A percentile compares a stretch with the other conserved stretches of the same genome.
These are phyloP conservation scores for Recurvirostra avosetta DNA, from an alignment of 2,113 vertebrate genomes.

Conservation along the genomic window DNA sequence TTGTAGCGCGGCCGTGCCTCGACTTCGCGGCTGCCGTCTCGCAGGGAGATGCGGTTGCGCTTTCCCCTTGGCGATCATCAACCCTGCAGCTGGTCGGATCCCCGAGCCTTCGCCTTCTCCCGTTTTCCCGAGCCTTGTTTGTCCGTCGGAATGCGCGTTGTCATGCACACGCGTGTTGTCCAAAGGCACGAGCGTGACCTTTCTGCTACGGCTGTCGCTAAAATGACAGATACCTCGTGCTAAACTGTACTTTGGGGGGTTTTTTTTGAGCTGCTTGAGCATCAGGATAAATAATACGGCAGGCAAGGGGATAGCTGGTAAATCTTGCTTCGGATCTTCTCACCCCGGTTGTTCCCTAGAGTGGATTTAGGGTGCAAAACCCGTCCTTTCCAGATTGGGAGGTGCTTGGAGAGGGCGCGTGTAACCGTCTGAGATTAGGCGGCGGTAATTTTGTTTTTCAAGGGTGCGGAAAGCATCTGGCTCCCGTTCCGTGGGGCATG, in stretches of 20 bases:
- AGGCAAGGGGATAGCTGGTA: not conserved
- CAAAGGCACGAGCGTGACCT: accelerated
- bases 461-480: not conserved
- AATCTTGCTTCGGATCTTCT: not conserved
- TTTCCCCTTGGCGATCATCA: not conserved
- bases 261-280: not conserved
- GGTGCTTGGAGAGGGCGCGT: not conserved
- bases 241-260: not conserved
- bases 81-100: not conserved
- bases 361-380: not conserved
- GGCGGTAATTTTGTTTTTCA: not conserved
- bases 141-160: accelerated
- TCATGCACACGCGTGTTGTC: accelerated
- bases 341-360: not conserved
- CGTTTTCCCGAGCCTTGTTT: not conserved
- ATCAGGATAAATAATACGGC: not conserved
- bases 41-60: accelerated
- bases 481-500: not conserved
- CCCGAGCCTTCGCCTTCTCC: not conserved
- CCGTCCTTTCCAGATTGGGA: not conserved
- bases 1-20: not conserved
- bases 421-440: accelerated
- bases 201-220: not conserved
- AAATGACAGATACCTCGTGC: not conserved
- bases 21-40: not conserved